phyloP scores from a whole-genome alignment of 64 coral and sea anemone genomes.

The Montipora foliosa region DNA sequence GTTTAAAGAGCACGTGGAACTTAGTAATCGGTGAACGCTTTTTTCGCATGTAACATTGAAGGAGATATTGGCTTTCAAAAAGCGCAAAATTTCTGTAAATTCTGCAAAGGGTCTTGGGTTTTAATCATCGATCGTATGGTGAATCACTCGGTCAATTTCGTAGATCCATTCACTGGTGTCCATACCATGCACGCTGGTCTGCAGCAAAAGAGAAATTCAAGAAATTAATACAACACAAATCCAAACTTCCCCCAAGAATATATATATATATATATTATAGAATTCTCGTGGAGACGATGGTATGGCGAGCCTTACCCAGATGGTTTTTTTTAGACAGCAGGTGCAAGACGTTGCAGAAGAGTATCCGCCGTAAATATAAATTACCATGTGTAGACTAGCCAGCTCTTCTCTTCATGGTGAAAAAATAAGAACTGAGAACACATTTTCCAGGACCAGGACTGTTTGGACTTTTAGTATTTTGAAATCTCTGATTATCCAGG shows the following conservation, averaged over 20 bases:
- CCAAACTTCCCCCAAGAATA: background rate
- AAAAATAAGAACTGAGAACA: background rate
- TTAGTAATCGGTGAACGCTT: too few relatives aligned
- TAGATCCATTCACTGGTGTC: slow-evolving; percentile 24
- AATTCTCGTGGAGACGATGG: slow-evolving; percentile 14
- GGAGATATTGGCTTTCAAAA: too few relatives aligned
- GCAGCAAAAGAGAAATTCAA: slow-evolving; percentile 30
- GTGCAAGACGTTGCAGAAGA: background rate
- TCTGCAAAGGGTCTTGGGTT: background rate
- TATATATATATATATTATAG: background rate
- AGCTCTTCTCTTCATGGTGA: background rate
- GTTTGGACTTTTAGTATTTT: too few relatives aligned
- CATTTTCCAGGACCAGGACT: too few relatives aligned
- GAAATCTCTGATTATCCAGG: background rate
- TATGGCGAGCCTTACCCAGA: slow-evolving; percentile 5
- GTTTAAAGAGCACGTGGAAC: too few relatives aligned
- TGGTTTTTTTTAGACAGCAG: background rate
- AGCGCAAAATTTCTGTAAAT: too few relatives aligned
- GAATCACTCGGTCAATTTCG: background rate
- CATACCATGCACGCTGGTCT: slow-evolving; percentile 35
- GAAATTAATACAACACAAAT: slow-evolving; percentile 13
- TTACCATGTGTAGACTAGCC: background rate
- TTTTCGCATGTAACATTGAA: too few relatives aligned
- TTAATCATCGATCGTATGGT: slow-evolving; percentile 5
- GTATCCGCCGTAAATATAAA: background rate